phyloP scores from a whole-genome alignment of 1,140 invertebrate species.

The Drosophila jambulina region DNA sequence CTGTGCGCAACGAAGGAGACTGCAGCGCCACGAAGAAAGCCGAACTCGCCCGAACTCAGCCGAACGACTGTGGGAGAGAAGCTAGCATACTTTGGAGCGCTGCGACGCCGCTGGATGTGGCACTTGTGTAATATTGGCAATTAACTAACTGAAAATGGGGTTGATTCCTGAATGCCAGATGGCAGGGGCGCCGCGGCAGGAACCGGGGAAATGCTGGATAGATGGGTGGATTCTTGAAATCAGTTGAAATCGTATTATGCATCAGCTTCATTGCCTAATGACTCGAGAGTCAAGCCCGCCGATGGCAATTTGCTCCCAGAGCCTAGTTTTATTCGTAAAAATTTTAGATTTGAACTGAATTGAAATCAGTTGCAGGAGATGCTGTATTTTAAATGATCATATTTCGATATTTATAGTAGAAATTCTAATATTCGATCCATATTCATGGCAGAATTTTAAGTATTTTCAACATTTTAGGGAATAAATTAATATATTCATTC shows the following conservation, averaged over 20 bases:
- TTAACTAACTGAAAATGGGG: conserved; percentile 80
- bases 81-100: conserved; percentile 65
- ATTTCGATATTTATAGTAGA: neutral
- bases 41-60: neutral
- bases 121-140: conserved; percentile 83
- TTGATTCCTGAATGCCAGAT: conserved; percentile 75
- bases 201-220: neutral
- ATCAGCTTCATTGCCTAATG: conserved; percentile 41
- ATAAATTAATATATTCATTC: too few relatives aligned
- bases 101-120: conserved; percentile 51
- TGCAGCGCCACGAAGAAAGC: conserved; percentile 23
- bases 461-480: too few relatives aligned
- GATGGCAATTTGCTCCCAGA: conserved; percentile 17
- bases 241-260: conserved; percentile 43
- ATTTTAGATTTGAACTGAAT: neutral
- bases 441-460: too few relatives aligned
- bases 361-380: neutral
- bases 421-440: neutral
- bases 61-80: conserved; percentile 19
- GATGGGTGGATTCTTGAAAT: conserved; percentile 43
- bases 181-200: neutral
- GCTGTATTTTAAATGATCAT: neutral
- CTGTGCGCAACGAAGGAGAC: conserved; percentile 21
- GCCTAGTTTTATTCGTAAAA: neutral
- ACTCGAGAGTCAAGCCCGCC: conserved; percentile 20